These are phyloP conservation scores for Caenorhabditis becei DNA, from an alignment of 2,888 invertebrate species.

Conservation along the genomic window DNA sequence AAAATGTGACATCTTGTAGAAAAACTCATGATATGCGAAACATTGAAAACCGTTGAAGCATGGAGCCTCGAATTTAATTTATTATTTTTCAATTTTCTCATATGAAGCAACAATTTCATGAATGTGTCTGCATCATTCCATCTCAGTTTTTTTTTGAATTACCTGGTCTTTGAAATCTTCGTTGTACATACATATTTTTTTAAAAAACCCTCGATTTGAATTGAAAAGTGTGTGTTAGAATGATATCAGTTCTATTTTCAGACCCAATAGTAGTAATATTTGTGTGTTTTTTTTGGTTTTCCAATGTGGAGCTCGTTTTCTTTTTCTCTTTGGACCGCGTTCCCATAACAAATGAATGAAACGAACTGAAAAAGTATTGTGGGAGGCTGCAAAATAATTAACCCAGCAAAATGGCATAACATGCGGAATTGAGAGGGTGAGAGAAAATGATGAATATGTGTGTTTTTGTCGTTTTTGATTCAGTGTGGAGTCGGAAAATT, in stretches of 20 bases:
- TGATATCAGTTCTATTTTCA: slow-evolving; percentile 20
- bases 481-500: background rate
- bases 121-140: background rate
- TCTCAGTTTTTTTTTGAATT: background rate
- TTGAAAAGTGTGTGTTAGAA: too few species aligned
- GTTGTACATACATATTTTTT: background rate
- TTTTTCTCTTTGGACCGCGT: background rate
- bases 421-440: background rate
- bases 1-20: slow-evolving; percentile 21
- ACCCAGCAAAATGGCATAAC: background rate
- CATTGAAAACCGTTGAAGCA: slow-evolving; percentile 38
- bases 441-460: background rate
- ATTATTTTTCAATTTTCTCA: slow-evolving; percentile 3
- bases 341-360: slow-evolving; percentile 50
- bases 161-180: background rate
- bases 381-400: slow-evolving; percentile 24
- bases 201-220: background rate
- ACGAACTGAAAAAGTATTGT: slow-evolving; percentile 31
- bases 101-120: too few species aligned
- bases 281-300: slow-evolving; percentile 2
- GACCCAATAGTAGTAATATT: slow-evolving; percentile 24
- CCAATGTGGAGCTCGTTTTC: slow-evolving; percentile 9
- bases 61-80: slow-evolving; percentile 15
- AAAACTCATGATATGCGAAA: slow-evolving; percentile 43
- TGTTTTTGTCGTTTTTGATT: slow-evolving; percentile 2